These are phyloP conservation scores for Odobenus rosmarus DNA, from an alignment of 2,113 vertebrate species.

Conservation along the genomic window DNA sequence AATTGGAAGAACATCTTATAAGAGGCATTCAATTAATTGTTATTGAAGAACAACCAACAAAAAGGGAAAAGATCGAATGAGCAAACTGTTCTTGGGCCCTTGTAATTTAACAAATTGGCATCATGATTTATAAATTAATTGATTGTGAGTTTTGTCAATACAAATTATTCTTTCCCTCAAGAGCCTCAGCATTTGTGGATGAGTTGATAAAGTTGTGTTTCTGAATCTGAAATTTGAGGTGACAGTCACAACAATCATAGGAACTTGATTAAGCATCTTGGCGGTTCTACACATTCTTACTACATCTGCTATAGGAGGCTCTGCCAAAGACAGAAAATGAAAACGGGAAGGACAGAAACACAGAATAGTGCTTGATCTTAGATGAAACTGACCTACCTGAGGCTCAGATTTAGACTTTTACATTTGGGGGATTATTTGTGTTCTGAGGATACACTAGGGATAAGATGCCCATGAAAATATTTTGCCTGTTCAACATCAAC, in stretches of 20 bases:
- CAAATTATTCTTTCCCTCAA: not conserved
- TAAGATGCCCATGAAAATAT: not conserved
- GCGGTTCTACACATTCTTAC: not conserved
- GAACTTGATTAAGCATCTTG: constrained; percentile 30
- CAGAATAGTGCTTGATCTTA: not conserved
- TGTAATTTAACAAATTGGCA: not conserved
- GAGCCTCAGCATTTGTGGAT: not conserved
- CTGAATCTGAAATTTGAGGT: constrained; percentile 48
- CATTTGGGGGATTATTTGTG: not conserved
- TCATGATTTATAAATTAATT: not conserved
- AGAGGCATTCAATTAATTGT: not conserved
- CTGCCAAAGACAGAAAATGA: constrained; percentile 20
- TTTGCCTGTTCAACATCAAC: not conserved
- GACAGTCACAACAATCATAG: constrained; percentile 53
- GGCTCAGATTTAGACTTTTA: not conserved
- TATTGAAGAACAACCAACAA: not conserved
- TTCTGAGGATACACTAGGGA: not conserved
- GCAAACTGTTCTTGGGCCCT: not conserved
- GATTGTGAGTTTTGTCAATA: not conserved
- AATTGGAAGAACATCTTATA: not conserved
- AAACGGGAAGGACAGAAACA: not conserved
- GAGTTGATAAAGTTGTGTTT: constrained; percentile 43
- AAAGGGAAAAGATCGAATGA: not conserved
- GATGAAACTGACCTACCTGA: not conserved
- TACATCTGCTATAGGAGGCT: constrained; percentile 27